These are phyloP conservation scores for Lophotis ruficrista DNA, from an alignment of 2,113 vertebrate genomes.

Conservation along the genomic window DNA sequence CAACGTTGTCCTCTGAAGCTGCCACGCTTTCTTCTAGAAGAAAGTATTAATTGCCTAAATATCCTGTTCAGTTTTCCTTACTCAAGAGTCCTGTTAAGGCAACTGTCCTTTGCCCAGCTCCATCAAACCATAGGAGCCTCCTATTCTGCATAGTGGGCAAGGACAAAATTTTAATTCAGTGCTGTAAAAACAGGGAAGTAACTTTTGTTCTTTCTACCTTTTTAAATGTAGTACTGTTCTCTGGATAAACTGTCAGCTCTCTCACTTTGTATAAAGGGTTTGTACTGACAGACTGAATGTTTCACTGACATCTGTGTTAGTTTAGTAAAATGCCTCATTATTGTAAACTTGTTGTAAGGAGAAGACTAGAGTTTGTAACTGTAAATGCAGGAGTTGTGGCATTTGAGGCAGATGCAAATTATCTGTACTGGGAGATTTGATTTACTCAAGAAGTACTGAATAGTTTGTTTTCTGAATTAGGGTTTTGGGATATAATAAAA, in stretches of 20 bases:
- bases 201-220: background rate
- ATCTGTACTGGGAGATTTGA: background rate
- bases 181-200: background rate
- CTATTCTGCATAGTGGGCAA: background rate
- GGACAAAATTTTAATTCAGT: background rate
- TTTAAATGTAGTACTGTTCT: background rate
- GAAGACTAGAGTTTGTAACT: background rate
- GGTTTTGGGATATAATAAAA: background rate
- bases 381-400: background rate
- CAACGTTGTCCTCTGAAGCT: background rate
- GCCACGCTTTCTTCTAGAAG: rapidly evolving
- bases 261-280: background rate
- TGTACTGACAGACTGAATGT: background rate
- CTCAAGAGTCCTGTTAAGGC: background rate
- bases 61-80: background rate
- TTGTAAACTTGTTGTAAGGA: background rate
- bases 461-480: background rate
- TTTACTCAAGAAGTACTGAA: background rate
- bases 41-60: background rate
- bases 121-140: background rate
- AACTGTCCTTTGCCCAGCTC: background rate
- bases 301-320: background rate
- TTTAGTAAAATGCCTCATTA: background rate
- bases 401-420: background rate
- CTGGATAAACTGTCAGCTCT: background rate